Percentiles rank a stretch among this genome's conserved stretches.
These are phyloP conservation scores for Drosophila hawaiiensis DNA, from an alignment of 2,888 invertebrate species.

Conservation along the genomic window DNA sequence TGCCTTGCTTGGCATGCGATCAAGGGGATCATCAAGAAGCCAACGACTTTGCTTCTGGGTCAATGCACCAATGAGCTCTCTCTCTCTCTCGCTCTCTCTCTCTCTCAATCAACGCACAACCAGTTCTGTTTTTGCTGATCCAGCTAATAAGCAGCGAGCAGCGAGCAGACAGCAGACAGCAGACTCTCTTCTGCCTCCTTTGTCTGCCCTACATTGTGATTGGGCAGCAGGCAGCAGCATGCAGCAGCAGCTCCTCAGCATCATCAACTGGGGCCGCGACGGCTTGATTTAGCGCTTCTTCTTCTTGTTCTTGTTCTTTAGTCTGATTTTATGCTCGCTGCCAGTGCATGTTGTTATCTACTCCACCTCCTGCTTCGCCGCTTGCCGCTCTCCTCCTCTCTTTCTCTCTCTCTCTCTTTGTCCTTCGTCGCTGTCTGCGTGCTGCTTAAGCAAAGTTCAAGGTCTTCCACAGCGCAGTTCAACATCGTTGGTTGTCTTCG, in stretches of 20 bases:
- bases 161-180: constrained; percentile 15
- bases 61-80: constrained; percentile 56
- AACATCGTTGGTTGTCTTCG: constrained; percentile 34
- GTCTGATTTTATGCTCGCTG: constrained; percentile 51
- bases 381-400: constrained; percentile 27
- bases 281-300: constrained; percentile 56
- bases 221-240: constrained; percentile 6
- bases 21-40: constrained; percentile 50
- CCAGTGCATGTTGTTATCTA: constrained; percentile 37
- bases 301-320: constrained; percentile 26
- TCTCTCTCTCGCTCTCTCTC: neutral
- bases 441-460: constrained; percentile 70
- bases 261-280: constrained; percentile 15
- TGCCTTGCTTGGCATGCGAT: constrained; percentile 5
- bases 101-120: constrained; percentile 29
- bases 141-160: constrained; percentile 52
- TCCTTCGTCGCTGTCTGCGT: constrained; percentile 35
- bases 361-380: constrained; percentile 20
- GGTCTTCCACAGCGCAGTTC: constrained; percentile 61
- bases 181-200: constrained; percentile 13
- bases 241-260: constrained; percentile 7
- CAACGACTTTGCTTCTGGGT: constrained; percentile 75
- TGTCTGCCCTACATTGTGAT: constrained; percentile 56
- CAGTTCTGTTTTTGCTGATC: constrained; percentile 54
- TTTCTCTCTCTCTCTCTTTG: neutral